Conservation (phyloP, 2,113 vertebrate genomes). For the Melanerpes aurifrons region DNA sequence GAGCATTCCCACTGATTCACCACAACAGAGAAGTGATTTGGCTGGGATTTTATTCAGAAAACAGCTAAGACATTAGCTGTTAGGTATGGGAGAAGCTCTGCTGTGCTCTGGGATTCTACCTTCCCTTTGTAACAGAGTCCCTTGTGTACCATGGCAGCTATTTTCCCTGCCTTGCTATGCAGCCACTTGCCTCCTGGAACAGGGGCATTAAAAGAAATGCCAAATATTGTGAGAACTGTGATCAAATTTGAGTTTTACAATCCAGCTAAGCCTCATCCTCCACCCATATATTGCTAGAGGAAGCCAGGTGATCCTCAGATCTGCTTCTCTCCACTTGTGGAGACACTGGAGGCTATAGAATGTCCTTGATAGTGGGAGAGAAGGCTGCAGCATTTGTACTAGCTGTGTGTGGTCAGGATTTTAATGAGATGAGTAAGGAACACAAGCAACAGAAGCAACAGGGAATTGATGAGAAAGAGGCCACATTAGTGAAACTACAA, state of each 20-base stretch:
- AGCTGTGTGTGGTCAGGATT: not conserved
- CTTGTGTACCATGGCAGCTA: accelerated
- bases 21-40: constrained; percentile 2
- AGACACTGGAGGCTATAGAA: not conserved
- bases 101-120: not conserved
- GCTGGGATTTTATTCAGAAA: constrained; percentile 7
- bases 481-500: not conserved
- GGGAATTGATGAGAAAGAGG: not conserved
- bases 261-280: not conserved
- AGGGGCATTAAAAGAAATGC: not conserved
- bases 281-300: not conserved
- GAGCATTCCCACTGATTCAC: constrained; percentile 33
- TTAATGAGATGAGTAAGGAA: not conserved
- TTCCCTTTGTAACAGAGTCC: not conserved
- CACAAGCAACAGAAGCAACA: not conserved
- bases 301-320: not conserved
- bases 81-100: not conserved
- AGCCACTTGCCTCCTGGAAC: not conserved
- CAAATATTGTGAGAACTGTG: not conserved
- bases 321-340: not conserved
- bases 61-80: not conserved
- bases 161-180: not conserved
- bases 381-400: not conserved
- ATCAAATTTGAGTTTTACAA: not conserved
- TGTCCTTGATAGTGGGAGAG: accelerated